These are phyloP conservation scores for Pseudonaja textilis DNA, from an alignment of 2,113 vertebrate genomes.

Conservation along the genomic window DNA sequence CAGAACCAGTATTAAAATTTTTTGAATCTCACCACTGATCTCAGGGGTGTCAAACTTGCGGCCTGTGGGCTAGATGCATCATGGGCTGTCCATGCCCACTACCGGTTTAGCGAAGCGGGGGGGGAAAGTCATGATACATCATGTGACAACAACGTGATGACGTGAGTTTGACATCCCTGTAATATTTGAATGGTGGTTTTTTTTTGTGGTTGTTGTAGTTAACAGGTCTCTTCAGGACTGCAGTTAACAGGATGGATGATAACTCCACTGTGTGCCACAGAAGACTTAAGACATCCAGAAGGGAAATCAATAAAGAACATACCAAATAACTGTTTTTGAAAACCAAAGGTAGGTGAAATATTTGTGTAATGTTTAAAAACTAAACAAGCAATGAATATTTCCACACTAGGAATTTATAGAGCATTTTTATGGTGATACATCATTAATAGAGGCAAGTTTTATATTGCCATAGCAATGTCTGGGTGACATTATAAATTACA, in stretches of 20 bases:
- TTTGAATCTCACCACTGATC: too few relatives aligned
- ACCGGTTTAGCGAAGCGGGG: too few relatives aligned
- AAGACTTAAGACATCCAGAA: neutral
- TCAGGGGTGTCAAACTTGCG: too few relatives aligned
- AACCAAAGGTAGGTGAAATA: neutral
- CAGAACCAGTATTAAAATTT: too few relatives aligned
- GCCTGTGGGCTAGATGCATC: too few relatives aligned
- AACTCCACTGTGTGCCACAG: neutral
- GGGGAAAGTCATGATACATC: too few relatives aligned
- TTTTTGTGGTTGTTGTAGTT: too few relatives aligned
- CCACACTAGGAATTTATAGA: neutral
- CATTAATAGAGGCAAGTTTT: neutral
- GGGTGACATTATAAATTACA: neutral
- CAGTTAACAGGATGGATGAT: neutral
- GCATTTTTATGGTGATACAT: neutral
- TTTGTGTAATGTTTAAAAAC: neutral
- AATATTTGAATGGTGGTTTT: too few relatives aligned
- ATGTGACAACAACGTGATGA: too few relatives aligned
- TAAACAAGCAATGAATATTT: neutral
- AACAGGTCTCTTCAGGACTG: neutral
- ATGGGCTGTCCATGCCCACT: too few relatives aligned
- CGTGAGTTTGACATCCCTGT: too few relatives aligned
- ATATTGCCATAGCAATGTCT: neutral
- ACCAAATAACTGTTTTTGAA: neutral
- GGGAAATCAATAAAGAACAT: neutral